phyloP scores from a whole-genome alignment of 2,888 invertebrate species.

The Lasioglossum leucozonium region DNA sequence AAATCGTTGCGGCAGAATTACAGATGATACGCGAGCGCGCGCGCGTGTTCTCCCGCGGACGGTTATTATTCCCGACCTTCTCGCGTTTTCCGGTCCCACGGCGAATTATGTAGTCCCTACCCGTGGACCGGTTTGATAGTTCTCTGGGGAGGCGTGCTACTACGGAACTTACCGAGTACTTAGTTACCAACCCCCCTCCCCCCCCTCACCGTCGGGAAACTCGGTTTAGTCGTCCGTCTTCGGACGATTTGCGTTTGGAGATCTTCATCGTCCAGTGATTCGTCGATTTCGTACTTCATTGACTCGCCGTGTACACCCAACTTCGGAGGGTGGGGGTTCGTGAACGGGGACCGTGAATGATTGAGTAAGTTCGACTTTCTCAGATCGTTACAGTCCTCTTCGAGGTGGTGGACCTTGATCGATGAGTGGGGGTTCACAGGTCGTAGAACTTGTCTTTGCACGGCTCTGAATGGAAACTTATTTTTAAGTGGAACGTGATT shows the following conservation, averaged over 20 bases:
- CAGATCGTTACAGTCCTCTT: too few relatives aligned
- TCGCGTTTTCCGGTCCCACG: not conserved
- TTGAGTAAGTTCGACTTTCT: not conserved
- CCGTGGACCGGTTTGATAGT: not conserved
- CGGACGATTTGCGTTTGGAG: not conserved
- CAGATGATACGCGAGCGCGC: not conserved
- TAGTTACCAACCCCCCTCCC: too few relatives aligned
- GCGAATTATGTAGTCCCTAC: not conserved
- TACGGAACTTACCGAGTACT: not conserved
- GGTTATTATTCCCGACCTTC: not conserved
- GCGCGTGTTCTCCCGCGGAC: not conserved
- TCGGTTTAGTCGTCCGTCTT: too few relatives aligned
- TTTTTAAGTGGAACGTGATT: too few relatives aligned
- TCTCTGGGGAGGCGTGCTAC: not conserved
- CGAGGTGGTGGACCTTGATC: too few relatives aligned
- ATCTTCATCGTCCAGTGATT: not conserved
- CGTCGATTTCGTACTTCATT: not conserved
- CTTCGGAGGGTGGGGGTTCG: not conserved
- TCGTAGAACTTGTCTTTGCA: too few relatives aligned
- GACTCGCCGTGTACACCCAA: not conserved
- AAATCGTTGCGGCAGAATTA: conserved; percentile 20
- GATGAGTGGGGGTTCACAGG: too few relatives aligned
- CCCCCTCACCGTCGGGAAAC: too few relatives aligned
- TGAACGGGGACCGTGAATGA: not conserved
- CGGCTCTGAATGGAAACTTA: too few relatives aligned